These are phyloP conservation scores for Zonotrichia albicollis DNA, from an alignment of 2,797 vertebrate genomes.

Conservation along the genomic window DNA sequence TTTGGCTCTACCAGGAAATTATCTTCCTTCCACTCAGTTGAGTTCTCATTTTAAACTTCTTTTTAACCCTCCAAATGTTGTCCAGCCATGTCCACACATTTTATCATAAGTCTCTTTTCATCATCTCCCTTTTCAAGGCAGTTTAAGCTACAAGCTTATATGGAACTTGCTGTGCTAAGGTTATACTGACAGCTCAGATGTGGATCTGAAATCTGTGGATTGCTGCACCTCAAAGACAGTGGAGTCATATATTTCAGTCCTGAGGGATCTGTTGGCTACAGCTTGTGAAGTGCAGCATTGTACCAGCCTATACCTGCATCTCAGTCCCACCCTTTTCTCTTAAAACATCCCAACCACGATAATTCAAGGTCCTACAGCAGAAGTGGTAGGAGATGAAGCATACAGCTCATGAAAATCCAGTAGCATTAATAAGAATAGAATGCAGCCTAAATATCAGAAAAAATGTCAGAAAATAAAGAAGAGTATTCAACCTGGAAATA, in stretches of 20 bases:
- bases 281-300: not conserved
- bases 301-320: not conserved
- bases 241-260: not conserved
- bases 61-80: not conserved
- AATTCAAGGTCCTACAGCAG: not conserved
- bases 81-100: not conserved
- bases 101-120: not conserved
- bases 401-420: not conserved
- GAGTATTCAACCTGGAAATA: not conserved
- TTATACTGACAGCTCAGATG: not conserved
- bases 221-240: not conserved
- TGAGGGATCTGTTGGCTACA: not conserved
- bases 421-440: not conserved
- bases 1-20: not conserved
- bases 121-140: not conserved
- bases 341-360: not conserved
- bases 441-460: not conserved
- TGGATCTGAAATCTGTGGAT: not conserved
- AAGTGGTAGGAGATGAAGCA: not conserved
- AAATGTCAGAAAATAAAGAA: not conserved
- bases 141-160: not conserved
- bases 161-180: not conserved
- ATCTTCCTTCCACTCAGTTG: not conserved
- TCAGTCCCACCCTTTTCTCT: not conserved
- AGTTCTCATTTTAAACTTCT: not conserved